A percentile compares a stretch with the other conserved stretches of the same genome.
These are phyloP conservation scores for Phyllostomus discolor DNA, from an alignment of 2,113 vertebrate genomes.

Conservation along the genomic window DNA sequence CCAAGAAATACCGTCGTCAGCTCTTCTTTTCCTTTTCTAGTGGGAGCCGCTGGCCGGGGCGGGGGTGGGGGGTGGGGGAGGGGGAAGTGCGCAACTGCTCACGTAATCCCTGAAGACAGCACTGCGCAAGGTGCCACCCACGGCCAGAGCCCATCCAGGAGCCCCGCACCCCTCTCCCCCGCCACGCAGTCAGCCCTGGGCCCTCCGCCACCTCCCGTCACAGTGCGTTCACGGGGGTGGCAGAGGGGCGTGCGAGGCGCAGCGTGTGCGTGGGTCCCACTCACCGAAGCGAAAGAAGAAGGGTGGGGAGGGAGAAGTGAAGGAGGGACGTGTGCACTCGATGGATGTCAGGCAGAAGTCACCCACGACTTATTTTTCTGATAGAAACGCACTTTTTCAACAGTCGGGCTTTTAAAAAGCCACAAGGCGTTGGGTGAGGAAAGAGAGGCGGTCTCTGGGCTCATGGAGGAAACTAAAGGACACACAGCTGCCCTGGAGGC, in stretches of 20 bases:
- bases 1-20: conserved; percentile 5
- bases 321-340: accelerated
- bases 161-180: neutral
- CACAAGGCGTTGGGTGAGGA: neutral
- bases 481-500: neutral
- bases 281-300: neutral
- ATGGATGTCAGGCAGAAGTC: neutral
- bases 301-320: neutral
- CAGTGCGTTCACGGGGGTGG: neutral
- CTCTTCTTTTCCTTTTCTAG: conserved; percentile 7
- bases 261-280: neutral
- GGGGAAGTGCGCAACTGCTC: neutral
- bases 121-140: neutral
- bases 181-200: neutral
- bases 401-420: neutral
- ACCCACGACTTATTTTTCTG: neutral
- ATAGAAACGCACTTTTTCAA: neutral
- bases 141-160: neutral
- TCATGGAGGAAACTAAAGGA: neutral
- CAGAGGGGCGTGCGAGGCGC: neutral
- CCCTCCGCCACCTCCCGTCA: neutral
- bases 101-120: neutral
- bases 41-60: neutral
- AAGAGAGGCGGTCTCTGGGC: neutral
- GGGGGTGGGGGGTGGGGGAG: neutral